Percentiles rank a stretch among this genome's conserved stretches.
phyloP scores from a whole-genome alignment of 2,888 invertebrate species.

The Epirrhoe alternata region DNA sequence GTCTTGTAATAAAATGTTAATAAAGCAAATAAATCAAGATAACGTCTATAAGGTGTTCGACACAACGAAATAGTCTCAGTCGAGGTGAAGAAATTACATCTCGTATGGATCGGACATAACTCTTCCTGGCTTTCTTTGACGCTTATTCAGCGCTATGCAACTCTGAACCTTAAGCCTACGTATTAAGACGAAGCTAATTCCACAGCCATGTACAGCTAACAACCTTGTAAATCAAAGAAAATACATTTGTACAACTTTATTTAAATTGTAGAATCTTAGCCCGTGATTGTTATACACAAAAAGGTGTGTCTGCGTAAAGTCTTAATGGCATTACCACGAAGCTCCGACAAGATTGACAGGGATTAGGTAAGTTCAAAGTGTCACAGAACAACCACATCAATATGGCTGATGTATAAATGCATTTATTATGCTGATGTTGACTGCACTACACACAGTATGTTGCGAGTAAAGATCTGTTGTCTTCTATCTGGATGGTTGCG shows the following conservation, averaged over 20 bases:
- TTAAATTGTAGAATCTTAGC: constrained; percentile 36
- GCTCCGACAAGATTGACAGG: constrained; percentile 29
- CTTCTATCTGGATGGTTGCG: background rate
- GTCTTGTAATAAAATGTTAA: constrained; percentile 80
- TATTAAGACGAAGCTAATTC: constrained; percentile 24
- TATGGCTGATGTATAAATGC: constrained; percentile 47
- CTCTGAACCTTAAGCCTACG: constrained; percentile 43
- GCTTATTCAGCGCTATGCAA: constrained; percentile 33
- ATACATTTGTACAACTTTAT: constrained; percentile 41
- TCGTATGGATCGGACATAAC: constrained; percentile 65
- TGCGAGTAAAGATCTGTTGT: background rate
- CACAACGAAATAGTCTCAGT: constrained; percentile 71
- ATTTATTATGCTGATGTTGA: constrained; percentile 23
- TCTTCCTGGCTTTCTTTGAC: constrained; percentile 55
- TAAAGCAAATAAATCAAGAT: constrained; percentile 82
- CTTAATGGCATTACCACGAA: constrained; percentile 33
- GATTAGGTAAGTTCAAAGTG: constrained; percentile 44
- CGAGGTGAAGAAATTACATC: constrained; percentile 71
- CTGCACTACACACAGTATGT: constrained; percentile 14
- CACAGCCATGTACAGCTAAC: constrained; percentile 26
- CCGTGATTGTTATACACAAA: constrained; percentile 28
- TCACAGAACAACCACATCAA: constrained; percentile 39
- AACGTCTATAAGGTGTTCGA: constrained; percentile 77
- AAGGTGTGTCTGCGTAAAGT: constrained; percentile 31
- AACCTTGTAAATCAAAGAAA: constrained; percentile 39